Evolutionary conservation across 2,797 vertebrate species (phyloP).

Genomic region (Selene dorsalis): DNA sequence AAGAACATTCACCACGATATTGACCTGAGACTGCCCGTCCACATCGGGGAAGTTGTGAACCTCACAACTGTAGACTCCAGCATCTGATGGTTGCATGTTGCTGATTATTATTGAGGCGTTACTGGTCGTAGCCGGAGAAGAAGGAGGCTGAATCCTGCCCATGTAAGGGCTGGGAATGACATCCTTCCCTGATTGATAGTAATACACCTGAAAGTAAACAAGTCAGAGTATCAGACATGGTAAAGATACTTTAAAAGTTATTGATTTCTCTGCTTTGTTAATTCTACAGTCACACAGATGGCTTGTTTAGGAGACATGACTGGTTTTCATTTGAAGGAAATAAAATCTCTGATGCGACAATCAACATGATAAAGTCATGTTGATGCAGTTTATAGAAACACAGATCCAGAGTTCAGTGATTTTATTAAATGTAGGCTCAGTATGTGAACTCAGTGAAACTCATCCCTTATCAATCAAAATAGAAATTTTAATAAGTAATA

Average conservation of each 20-base stretch:
- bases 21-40: constrained; percentile 76
- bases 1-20: constrained; percentile 80
- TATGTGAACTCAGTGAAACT: no score
- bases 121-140: constrained; percentile 54
- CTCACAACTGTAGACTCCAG: constrained; percentile 87
- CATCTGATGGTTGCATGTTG: constrained; percentile 86
- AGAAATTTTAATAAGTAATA: no score
- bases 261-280: not conserved
- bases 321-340: not conserved
- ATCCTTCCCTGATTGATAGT: constrained; percentile 67
- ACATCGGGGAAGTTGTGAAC: constrained; percentile 85
- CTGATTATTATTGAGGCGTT: constrained; percentile 88
- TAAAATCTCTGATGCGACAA: no score
- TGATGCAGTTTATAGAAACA: not conserved
- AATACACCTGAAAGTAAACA: constrained; percentile 73
- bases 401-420: not conserved
- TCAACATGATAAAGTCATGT: not conserved
- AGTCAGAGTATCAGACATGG: not conserved
- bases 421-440: not conserved
- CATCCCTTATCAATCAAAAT: no score
- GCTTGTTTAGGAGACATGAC: not conserved
- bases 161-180: constrained; percentile 66
- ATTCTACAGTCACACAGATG: not conserved
- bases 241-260: not conserved
- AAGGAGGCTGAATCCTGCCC: constrained; percentile 77